Conservation (phyloP, 2,888 invertebrate genomes). For the Cataglyphis cursor region DNA sequence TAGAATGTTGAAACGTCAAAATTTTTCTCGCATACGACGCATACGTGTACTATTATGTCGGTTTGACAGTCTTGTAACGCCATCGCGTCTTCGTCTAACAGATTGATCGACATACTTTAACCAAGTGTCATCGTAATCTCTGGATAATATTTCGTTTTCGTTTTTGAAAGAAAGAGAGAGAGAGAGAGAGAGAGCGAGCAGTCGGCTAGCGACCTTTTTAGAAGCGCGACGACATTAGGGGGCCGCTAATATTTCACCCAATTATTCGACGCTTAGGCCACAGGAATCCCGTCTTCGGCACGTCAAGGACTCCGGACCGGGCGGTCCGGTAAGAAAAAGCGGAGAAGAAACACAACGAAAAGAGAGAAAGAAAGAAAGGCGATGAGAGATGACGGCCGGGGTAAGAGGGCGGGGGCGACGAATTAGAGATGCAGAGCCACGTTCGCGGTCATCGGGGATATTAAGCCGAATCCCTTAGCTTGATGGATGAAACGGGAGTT, state of each 20-base stretch:
- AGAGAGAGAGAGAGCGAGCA: background rate
- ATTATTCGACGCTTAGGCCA: slow-evolving; percentile 56
- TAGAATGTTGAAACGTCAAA: background rate
- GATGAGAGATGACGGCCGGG: slow-evolving; percentile 29
- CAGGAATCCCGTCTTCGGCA: slow-evolving; percentile 49
- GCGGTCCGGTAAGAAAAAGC: slow-evolving; percentile 53
- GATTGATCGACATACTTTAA: slow-evolving; percentile 33
- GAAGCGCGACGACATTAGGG: slow-evolving; percentile 34
- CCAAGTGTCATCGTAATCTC: slow-evolving; percentile 13
- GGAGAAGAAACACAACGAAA: slow-evolving; percentile 17
- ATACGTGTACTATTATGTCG: slow-evolving; percentile 2
- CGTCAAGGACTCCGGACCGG: slow-evolving; percentile 48
- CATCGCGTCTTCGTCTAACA: background rate
- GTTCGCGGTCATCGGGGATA: slow-evolving; percentile 75
- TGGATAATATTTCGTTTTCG: slow-evolving; percentile 15
- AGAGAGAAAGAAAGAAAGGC: background rate
- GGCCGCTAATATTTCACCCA: slow-evolving; percentile 55
- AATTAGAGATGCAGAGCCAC: slow-evolving; percentile 79
- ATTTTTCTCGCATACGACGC: background rate
- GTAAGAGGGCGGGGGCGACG: slow-evolving; percentile 67
- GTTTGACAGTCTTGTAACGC: slow-evolving; percentile 27
- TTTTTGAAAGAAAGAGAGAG: background rate
- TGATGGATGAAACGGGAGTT: slow-evolving; percentile 79
- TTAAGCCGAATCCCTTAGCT: slow-evolving; percentile 77
- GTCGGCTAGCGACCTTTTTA: slow-evolving; percentile 23